Base-by-base conservation (phyloP, 1,140 invertebrate genomes). In the Cyclina sinensis region DNA sequence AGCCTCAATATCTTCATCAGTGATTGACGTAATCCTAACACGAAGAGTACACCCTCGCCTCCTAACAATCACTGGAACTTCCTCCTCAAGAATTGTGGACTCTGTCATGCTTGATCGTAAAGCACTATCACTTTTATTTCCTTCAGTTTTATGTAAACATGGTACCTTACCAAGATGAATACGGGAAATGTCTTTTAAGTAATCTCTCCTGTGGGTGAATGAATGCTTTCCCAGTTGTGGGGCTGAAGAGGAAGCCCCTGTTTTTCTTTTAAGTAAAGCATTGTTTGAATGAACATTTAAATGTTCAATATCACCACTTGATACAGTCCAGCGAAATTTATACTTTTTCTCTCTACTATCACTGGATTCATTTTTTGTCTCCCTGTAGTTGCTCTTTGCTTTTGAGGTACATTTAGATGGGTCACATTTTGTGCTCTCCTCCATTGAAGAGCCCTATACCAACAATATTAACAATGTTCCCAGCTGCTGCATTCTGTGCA, bases 1-100 rank as follows among this genome's bases (percentile, higher is more conserved):
- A 7, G 57, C 68, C 21, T 85, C 81, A 12, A 89, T 35, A 81
- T 93, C 91, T 27, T 86, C 82, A 76, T 91, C 90, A 27, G 78
- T 84, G 37, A 94, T 91, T 18, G 93, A 93, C 0, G 94, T 93
- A 30, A 96, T 96, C 65, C 95, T 92, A 12, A 96, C 95, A 21
- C 95, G 92, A 37, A 96, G 90, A 32, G 93, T 95, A 85, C 95
- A 95, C 27, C 95, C 95, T n/a, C 95, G 87, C n/a, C 95, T 89
- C 30, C 95, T 81, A 12, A 96, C 94, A 76, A 96, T 96, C 18
- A 96, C 95, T 0, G 95, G 95, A 0, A 95, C 92, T 21, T 95
- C 94, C 87, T 96, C 95, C 82, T 96, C 95, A 84, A 94, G 95
- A 27, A 95, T 94, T 35, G 94, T 95, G 9, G 93, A 93, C 90